Evolutionary conservation across 2,888 invertebrate genomes (phyloP).

Genomic region (Ramazzottius varieornatus): DNA sequence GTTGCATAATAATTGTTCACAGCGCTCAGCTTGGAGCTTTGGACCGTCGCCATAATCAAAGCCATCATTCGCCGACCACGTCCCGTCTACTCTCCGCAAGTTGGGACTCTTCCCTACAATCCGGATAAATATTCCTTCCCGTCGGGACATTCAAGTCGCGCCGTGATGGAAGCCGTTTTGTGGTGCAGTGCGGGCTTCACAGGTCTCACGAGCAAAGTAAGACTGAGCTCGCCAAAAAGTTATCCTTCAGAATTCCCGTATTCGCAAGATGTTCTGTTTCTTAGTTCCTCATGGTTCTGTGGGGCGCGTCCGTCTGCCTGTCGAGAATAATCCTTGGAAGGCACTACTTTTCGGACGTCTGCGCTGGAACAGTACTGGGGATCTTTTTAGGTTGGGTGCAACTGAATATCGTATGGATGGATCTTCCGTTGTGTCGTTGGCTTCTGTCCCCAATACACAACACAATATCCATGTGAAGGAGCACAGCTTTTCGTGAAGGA

Average conservation of each 20-base stretch:
- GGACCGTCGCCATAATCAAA: constrained; percentile 47
- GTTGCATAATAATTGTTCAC: constrained; percentile 21
- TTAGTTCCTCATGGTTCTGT: constrained; percentile 38
- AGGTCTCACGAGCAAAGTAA: not conserved
- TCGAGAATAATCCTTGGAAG: constrained; percentile 56
- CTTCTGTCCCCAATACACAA: not conserved
- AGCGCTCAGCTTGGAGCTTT: constrained; percentile 54
- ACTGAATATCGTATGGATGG: not conserved
- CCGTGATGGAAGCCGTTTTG: constrained; percentile 35
- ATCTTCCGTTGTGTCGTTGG: not conserved
- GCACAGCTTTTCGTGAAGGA: too few relatives aligned
- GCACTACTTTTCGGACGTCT: constrained; percentile 61
- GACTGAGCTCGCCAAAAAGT: too few relatives aligned
- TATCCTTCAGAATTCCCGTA: not conserved
- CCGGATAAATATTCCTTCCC: constrained; percentile 67
- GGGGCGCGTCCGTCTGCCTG: constrained; percentile 43
- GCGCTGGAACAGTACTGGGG: constrained; percentile 47
- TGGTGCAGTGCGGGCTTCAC: constrained; percentile 7
- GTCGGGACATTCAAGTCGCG: constrained; percentile 70
- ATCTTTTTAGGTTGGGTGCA: not conserved
- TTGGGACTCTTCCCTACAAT: not conserved
- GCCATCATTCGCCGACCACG: constrained; percentile 46
- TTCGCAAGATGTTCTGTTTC: constrained; percentile 23
- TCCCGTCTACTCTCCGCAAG: constrained; percentile 40
- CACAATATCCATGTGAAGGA: not conserved